phyloP scores from a whole-genome alignment of 2,888 invertebrate species.

The Polymixis flavicincta region DNA sequence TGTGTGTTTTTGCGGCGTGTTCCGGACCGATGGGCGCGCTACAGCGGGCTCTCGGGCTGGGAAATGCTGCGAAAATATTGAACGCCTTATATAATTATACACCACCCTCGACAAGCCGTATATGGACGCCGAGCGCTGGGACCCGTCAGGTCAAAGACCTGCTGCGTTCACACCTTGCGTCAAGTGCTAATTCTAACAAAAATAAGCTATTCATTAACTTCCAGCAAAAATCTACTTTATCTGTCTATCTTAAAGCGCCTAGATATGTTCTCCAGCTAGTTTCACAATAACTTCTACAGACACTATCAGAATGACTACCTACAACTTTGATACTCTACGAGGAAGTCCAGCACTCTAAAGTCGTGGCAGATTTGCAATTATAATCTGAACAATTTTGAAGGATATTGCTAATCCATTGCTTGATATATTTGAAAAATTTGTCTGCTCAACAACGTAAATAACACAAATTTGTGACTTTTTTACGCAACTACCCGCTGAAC shows the following conservation, averaged over 20 bases:
- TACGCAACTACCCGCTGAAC: not conserved
- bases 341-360: too few relatives aligned
- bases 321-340: not conserved
- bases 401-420: too few relatives aligned
- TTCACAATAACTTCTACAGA: not conserved
- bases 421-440: too few relatives aligned
- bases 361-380: too few relatives aligned
- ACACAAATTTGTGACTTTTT: too few relatives aligned
- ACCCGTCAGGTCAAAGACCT: constrained; percentile 64
- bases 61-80: constrained; percentile 80
- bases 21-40: constrained; percentile 76
- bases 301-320: not conserved
- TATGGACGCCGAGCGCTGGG: constrained; percentile 61
- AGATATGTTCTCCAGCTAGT: not conserved
- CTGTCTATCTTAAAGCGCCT: not conserved
- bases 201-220: constrained; percentile 20
- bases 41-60: constrained; percentile 78
- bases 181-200: constrained; percentile 13
- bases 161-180: constrained; percentile 33
- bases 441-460: too few relatives aligned
- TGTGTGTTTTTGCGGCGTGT: constrained; percentile 81
- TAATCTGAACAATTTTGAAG: too few relatives aligned
- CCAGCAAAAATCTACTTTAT: constrained; percentile 2
- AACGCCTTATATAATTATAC: constrained; percentile 65
- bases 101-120: constrained; percentile 66